Percentiles rank a stretch among this genome's conserved stretches.
phyloP scores from a whole-genome alignment of 2,888 invertebrate species.

The Drosophila nigritarsus region DNA sequence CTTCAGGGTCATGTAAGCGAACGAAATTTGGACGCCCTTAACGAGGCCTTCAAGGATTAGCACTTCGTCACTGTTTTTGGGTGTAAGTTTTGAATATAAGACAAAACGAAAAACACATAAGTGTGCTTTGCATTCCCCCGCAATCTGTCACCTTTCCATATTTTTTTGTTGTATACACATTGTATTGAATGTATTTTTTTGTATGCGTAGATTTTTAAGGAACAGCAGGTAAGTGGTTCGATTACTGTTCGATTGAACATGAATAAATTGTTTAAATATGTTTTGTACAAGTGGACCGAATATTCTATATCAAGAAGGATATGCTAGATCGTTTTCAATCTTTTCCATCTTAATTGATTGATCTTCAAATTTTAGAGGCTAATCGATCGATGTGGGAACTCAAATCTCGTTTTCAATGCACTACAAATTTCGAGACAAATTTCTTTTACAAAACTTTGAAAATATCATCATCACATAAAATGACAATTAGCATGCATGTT shows the following conservation, averaged over 20 bases:
- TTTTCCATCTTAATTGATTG: neutral
- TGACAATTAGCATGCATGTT: neutral
- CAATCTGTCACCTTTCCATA: conserved; percentile 7
- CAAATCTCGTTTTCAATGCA: too few relatives aligned
- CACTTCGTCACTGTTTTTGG: neutral
- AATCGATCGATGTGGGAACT: neutral
- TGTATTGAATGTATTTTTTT: conserved; percentile 25
- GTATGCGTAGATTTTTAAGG: conserved; percentile 20
- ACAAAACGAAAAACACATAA: conserved; percentile 4
- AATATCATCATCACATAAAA: neutral
- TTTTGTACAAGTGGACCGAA: neutral
- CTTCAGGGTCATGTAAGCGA: conserved; percentile 88
- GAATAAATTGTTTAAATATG: neutral
- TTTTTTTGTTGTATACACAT: conserved; percentile 2
- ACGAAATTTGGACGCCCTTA: conserved; percentile 87
- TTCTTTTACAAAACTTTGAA: neutral
- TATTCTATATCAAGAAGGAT: neutral
- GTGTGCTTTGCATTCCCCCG: conserved; percentile 26
- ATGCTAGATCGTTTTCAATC: neutral
- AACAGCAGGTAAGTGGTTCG: conserved; percentile 12
- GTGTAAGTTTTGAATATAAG: conserved; percentile 10
- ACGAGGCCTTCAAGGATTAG: conserved; percentile 86
- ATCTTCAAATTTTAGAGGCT: neutral
- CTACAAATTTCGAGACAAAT: neutral
- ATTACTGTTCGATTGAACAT: neutral